Conservation (phyloP, 2,113 vertebrate genomes). For the Brachyistius frenatus region DNA sequence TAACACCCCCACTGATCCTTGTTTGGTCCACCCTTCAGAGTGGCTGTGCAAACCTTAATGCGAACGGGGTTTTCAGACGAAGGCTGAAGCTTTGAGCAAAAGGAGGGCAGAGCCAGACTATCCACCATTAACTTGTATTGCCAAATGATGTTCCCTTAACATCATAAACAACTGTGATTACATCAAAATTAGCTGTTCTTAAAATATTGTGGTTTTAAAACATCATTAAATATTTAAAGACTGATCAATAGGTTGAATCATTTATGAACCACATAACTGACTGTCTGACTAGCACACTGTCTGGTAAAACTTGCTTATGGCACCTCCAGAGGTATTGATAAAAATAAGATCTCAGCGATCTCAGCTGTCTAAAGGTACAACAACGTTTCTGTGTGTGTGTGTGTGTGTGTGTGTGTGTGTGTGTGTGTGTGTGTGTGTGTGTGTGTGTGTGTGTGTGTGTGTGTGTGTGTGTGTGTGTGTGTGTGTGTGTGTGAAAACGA, state of each 20-base stretch:
- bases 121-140: too few species aligned
- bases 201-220: neutral
- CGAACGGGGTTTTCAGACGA: too few species aligned
- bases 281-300: conserved; percentile 19
- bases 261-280: conserved; percentile 9
- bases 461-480: conserved; percentile 29
- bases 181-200: neutral
- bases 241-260: conserved; percentile 13
- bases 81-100: too few species aligned
- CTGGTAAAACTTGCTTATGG: conserved; percentile 27
- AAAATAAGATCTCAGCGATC: conserved; percentile 50
- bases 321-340: conserved; percentile 53
- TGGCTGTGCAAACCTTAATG: too few species aligned
- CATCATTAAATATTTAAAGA: neutral
- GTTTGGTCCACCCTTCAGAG: too few species aligned
- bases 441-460: conserved; percentile 30
- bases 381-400: conserved; percentile 22
- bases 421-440: conserved; percentile 19
- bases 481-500: conserved; percentile 18
- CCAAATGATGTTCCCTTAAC: too few species aligned
- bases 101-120: too few species aligned
- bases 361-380: conserved; percentile 52
- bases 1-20: too few species aligned
- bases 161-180: too few species aligned
- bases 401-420: conserved; percentile 33